phyloP scores from a whole-genome alignment of 2,113 vertebrate species.

The Erythrocercus mccallii region DNA sequence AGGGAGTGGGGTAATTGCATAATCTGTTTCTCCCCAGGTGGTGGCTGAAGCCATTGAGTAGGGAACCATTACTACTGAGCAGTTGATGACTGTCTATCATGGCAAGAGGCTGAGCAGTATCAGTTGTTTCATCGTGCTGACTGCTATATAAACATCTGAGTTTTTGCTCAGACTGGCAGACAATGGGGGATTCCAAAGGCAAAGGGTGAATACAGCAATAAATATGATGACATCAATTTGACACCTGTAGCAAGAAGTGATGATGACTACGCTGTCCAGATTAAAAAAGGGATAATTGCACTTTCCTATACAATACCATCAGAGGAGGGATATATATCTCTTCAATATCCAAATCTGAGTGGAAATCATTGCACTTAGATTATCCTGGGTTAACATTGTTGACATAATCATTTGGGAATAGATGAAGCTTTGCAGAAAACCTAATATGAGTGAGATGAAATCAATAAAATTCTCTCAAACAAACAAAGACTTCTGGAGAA shows the following conservation, averaged over 20 bases:
- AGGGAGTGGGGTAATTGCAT: neutral
- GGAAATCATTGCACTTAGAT: neutral
- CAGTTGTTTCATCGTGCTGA: neutral
- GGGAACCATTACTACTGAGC: neutral
- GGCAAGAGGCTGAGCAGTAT: neutral
- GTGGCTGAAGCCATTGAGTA: neutral
- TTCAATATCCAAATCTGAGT: neutral
- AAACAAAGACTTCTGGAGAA: neutral
- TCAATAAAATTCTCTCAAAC: neutral
- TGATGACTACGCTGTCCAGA: neutral
- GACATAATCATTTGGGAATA: neutral
- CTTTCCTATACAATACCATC: neutral
- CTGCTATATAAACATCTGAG: neutral
- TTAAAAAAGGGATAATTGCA: neutral
- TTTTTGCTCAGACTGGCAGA: neutral
- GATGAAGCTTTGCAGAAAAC: neutral
- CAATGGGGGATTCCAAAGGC: neutral
- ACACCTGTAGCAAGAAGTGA: neutral
- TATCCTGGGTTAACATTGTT: neutral
- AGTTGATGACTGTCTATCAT: neutral
- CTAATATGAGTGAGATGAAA: neutral
- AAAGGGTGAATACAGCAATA: neutral
- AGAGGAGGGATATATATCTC: neutral
- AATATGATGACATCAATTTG: neutral
- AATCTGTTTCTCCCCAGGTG: neutral